Base-by-base conservation (phyloP, 2,113 vertebrate genomes). In the Chinchilla lanigera region DNA sequence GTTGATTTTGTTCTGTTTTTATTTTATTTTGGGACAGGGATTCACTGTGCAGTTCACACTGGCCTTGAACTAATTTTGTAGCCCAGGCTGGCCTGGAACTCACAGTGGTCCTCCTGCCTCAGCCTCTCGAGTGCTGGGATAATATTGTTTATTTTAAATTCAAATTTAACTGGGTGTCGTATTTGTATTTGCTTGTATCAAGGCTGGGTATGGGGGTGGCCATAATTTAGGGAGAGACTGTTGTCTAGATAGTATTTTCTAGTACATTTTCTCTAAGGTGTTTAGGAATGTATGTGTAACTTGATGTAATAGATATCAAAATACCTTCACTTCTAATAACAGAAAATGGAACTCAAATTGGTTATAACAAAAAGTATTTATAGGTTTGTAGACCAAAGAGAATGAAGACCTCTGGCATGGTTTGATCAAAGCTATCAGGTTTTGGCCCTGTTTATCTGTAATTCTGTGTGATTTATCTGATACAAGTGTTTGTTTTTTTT, bases 121-220 rank as follows among this genome's bases (percentile, higher is more conserved):
- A n/a, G 65, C 35, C 30, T 69, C 35, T 33, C 35, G 1, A n/a
- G 65, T n/a, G 65, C 35, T 38, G n/a, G 35, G 65, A n/a, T 69
- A 94, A 78, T 28, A 26, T 85, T 38, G 19, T 83, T 93, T 90
- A 73, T 95, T 77, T 94, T 78, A 69, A 80, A 82, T 86, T 89
- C 35, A 82, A 7, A 95, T 86, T 88, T 94, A 85, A 96, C 9
- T 89, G n/a, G 12, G 12, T 93, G 28, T 92, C 41, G 16, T 91
- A 69, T 93, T 96, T 97, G 71, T 90, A 83, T 86, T 83, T 93
- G 63, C 56, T 95, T n/a, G n/a, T n/a, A n/a, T n/a, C n/a, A n/a
- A n/a, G n/a, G n/a, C n/a, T n/a, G n/a, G n/a, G n/a, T n/a, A n/a
- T n/a, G n/a, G n/a, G n/a, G n/a, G 65, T 54, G 86, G 65, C 41